Base-by-base conservation (phyloP, 1,140 invertebrate species). In the Maniola jurtina region DNA sequence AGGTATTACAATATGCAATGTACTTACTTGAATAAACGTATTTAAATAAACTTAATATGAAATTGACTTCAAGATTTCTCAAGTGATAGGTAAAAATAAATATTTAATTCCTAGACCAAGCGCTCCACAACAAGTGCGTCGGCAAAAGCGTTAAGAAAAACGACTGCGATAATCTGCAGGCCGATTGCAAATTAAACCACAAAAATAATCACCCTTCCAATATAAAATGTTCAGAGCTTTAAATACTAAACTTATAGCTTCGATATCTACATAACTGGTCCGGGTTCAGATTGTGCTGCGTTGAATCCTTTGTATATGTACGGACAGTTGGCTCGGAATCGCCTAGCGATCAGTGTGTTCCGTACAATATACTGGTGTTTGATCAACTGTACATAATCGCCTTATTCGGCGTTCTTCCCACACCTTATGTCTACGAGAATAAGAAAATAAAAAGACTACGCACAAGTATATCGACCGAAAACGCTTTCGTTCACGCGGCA, bases 361-460 rank as follows among this genome's bases (percentile, higher is more conserved):
- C 72, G 67, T 79, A 80, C 74, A 81, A 82, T 85, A 85, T 88
- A 87, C 83, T 77, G 74, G 72, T 80, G 79, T 71, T 74, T 78
- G 77, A 80, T 82, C 80, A 76, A 79, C 71, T 80, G 76, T 79
- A 66, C 69, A 79, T 65, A 76, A 79, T 78, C 73, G 75, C 74
- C 78, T 79, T 78, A 81, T 84, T 76, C 81, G 81, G 73, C 79
- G 72, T 74, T 88, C 81, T 84, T 86, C 85, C 84, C 87, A 89
- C 85, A 88, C 83, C 81, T 86, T 80, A 80, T 80, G 79, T 84
- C 73, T 75, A 70, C 73, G 66, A 72, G 66, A 64, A 76, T 67
- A 80, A 77, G 64, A 84, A 76, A 81, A 81, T 70, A 77, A 82
- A 83, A 81, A 82, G 80, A 78, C 61, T 67, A 67, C 50, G 50